A percentile compares a stretch with the other conserved stretches of the same genome.
Conservation (phyloP, 2,113 vertebrate genomes). For the Chauna torquata region DNA sequence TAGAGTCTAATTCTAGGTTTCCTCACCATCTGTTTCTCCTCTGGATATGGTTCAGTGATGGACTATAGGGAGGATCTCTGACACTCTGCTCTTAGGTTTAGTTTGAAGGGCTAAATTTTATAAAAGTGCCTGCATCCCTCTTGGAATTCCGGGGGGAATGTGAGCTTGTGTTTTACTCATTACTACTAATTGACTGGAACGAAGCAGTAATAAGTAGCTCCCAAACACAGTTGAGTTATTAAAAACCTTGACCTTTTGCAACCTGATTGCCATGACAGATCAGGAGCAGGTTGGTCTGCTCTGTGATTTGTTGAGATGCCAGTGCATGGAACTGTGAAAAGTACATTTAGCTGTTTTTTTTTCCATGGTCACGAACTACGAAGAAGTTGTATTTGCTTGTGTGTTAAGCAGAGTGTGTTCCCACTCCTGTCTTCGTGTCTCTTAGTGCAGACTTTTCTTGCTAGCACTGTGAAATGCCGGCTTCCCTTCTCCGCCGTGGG, state of each 20-base stretch:
- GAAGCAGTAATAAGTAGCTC: constrained; percentile 46
- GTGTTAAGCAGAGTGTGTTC: not conserved
- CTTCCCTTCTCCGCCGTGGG: constrained; percentile 16
- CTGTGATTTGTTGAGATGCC: not conserved
- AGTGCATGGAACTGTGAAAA: not conserved
- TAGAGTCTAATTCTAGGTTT: not conserved
- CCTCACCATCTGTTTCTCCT: constrained; percentile 12
- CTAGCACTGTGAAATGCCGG: not conserved
- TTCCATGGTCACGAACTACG: not conserved
- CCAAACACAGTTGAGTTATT: not conserved
- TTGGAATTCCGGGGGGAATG: not conserved
- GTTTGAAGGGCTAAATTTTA: not conserved
- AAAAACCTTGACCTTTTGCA: constrained; percentile 58
- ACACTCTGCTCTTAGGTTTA: not conserved
- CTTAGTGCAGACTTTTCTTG: not conserved
- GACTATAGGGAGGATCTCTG: constrained; percentile 1
- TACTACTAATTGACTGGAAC: constrained; percentile 33
- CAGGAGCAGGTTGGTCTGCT: constrained; percentile 36
- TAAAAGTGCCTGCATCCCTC: not conserved
- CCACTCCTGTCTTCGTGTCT: not conserved
- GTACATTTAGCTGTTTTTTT: not conserved
- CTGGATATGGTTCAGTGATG: not conserved
- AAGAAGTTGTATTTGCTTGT: not conserved
- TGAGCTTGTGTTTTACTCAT: constrained; percentile 27
- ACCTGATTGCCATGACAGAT: constrained; percentile 11